phyloP scores from a whole-genome alignment of 1,140 invertebrate species.

The Diorhabda elongata region DNA sequence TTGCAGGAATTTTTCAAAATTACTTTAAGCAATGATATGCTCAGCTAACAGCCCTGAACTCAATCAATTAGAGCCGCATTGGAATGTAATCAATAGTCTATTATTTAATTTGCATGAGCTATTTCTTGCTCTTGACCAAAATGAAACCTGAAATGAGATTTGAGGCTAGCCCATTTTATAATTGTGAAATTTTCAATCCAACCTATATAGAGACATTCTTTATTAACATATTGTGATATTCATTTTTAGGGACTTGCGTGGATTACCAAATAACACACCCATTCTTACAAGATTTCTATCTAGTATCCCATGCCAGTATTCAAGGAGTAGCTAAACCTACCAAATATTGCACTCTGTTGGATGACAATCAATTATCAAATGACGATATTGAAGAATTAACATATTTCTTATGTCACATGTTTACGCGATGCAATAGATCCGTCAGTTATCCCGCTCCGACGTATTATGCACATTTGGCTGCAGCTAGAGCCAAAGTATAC shows the following conservation, averaged over 20 bases:
- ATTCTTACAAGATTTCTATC: constrained; percentile 79
- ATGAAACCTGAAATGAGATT: too few relatives aligned
- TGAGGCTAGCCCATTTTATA: too few relatives aligned
- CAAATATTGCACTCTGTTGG: constrained; percentile 80
- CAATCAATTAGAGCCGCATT: too few relatives aligned
- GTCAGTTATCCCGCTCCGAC: constrained; percentile 92
- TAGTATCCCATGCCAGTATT: constrained; percentile 62
- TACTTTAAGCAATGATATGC: too few relatives aligned
- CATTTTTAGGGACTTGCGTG: constrained; percentile 65
- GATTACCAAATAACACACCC: constrained; percentile 80
- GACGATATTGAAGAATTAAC: constrained; percentile 77
- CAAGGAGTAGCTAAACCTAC: constrained; percentile 85
- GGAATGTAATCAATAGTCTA: too few relatives aligned
- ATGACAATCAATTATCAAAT: constrained; percentile 69
- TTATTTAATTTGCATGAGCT: too few relatives aligned
- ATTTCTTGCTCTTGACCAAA: too few relatives aligned
- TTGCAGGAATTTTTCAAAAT: too few relatives aligned
- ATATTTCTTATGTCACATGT: constrained; percentile 85
- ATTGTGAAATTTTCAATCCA: too few relatives aligned
- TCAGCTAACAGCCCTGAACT: too few relatives aligned
- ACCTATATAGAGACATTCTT: too few relatives aligned
- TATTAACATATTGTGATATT: neutral
- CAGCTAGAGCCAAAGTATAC: constrained; percentile 61
- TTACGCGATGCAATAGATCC: constrained; percentile 77
- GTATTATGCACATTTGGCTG: constrained; percentile 92